Conservation (phyloP, 2,113 vertebrate genomes). For the Rhodinocichla rosea region DNA sequence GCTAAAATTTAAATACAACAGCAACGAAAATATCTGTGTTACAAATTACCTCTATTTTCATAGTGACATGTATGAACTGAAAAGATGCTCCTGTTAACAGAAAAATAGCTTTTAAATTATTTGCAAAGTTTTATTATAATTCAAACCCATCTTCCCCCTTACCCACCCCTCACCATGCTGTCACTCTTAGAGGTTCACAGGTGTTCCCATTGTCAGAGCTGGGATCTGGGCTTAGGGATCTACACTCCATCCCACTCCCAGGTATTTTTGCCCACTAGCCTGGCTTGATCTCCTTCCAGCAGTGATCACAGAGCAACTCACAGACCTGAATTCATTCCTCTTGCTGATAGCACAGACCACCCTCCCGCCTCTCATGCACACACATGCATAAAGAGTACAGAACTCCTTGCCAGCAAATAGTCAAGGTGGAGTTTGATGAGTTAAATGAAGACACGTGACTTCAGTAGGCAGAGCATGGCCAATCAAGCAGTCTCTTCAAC, state of each 20-base stretch:
- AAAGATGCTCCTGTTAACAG: not conserved
- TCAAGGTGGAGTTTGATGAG: not conserved
- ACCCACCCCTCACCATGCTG: fast-evolving
- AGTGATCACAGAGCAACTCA: not conserved
- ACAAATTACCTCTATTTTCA: not conserved
- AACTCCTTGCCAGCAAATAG: not conserved
- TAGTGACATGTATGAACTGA: not conserved
- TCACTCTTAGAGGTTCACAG: not conserved
- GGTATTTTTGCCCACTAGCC: not conserved
- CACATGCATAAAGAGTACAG: not conserved
- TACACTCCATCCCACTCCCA: not conserved
- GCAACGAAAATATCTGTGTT: not conserved
- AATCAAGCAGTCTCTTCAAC: not conserved
- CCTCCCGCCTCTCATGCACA: fast-evolving
- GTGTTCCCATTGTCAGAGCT: not conserved
- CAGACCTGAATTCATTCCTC: not conserved
- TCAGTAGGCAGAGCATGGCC: not conserved
- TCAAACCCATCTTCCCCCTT: not conserved
- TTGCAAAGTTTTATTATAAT: not conserved
- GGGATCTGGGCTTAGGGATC: too few relatives aligned
- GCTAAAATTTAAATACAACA: not conserved
- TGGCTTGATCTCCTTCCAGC: not conserved
- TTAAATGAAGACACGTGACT: not conserved
- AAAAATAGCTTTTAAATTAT: not conserved
- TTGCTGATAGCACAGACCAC: not conserved